Base-by-base conservation (phyloP, 1,140 invertebrate genomes). In the Ceratoteleas bidentatus region DNA sequence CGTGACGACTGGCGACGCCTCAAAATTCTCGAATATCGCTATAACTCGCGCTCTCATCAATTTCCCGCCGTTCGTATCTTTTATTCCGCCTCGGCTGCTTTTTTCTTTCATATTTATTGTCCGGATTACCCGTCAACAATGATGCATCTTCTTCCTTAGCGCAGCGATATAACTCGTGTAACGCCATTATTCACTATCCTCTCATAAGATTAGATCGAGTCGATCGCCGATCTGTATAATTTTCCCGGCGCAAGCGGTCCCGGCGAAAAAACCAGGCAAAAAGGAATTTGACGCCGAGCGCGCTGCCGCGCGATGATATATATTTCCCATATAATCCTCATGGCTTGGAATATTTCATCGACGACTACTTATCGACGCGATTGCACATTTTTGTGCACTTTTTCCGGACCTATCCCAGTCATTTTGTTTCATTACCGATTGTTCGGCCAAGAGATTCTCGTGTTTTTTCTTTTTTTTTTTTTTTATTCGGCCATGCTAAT, bases 171-270 rank as follows among this genome's bases (percentile, higher is more conserved):
- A 77, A 82, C 73, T 82, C 73, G 52, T 76, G 73, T 76, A 81
- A 76, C 76, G 68, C 79, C 68, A 81, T 81, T 81, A 81, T 76
- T 81, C 79, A 76, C 73, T 76, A 70, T 57, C 49, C 54, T 62
- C 49, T 73, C 62, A 68, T 65, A 62, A 73, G 69, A 65, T 73
- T 79, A 65, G 54, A 79, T 73, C 68, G 61, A 79, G 56, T 73
- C 60, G 61, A 76, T 81, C 68, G 50, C 32, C 53, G 61, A 81
- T 74, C 70, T 74, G 70, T 81, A 68, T 75, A 81, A 81, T 78
- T 78, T 62, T 78, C 53, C 43, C 15, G 49, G 58, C 47, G 75
- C n/a, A 61, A 74, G 53, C 43, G 52, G 60, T 64, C 15, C 73
- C 50, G 68, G 54, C 68, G 54, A 52, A 73, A 79, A 73, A 79